phyloP scores from a whole-genome alignment of 2,113 vertebrate species.

The Megalops atlanticus region DNA sequence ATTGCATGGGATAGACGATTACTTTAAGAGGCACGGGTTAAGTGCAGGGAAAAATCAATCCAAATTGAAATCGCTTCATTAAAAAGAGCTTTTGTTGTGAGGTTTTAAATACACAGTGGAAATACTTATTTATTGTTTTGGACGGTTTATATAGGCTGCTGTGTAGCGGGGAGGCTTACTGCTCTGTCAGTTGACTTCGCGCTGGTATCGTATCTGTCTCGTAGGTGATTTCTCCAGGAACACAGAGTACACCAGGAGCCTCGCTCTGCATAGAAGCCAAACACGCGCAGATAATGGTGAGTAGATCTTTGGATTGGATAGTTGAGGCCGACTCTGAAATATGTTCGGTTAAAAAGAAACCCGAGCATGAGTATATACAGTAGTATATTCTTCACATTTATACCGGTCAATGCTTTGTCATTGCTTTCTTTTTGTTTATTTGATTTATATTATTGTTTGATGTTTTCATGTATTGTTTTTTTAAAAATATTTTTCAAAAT shows the following conservation, averaged over 20 bases:
- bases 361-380: too few species aligned
- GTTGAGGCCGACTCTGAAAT: neutral
- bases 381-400: too few species aligned
- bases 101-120: conserved; percentile 83
- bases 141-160: conserved; percentile 82
- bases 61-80: conserved; percentile 96
- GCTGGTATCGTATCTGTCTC: conserved; percentile 67
- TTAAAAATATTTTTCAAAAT: too few species aligned
- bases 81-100: conserved; percentile 87
- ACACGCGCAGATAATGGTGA: conserved; percentile 85
- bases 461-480: too few species aligned
- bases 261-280: conserved; percentile 79
- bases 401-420: too few species aligned
- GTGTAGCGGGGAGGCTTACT: conserved; percentile 54
- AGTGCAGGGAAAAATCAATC: conserved; percentile 91
- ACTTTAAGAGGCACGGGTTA: conserved; percentile 91
- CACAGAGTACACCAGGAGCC: conserved; percentile 77
- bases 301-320: conserved; percentile 41
- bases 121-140: conserved; percentile 85
- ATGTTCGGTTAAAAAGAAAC: neutral
- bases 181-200: conserved; percentile 58
- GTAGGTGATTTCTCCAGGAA: conserved; percentile 86
- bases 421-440: too few species aligned
- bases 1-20: conserved; percentile 92
- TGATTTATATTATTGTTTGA: too few species aligned